A percentile compares a stretch with the other conserved stretches of the same genome.
These are phyloP conservation scores for Pangasius djambal DNA, from an alignment of 2,797 vertebrate genomes.

Conservation along the genomic window DNA sequence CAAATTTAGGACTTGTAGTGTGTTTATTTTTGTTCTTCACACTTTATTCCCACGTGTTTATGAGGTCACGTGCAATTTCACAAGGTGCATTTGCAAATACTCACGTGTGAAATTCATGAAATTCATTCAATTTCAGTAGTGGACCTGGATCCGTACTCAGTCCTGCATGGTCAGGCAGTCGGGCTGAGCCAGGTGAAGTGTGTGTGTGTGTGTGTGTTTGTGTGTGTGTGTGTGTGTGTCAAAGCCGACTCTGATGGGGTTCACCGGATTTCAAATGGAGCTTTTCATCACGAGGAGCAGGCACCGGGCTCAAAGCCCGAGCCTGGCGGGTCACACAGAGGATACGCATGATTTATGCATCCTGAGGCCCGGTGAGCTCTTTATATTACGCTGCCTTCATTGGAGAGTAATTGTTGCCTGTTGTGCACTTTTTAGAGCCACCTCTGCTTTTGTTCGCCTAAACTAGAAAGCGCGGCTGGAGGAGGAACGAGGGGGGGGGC, in stretches of 20 bases:
- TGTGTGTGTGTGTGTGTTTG: not conserved
- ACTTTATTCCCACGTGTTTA: not conserved
- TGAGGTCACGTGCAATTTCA: not conserved
- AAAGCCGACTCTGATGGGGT: constrained; percentile 39
- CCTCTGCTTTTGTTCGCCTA: constrained; percentile 43
- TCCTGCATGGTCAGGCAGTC: not conserved
- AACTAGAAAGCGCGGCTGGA: constrained; percentile 45
- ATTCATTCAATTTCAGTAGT: not conserved
- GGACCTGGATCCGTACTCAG: not conserved
- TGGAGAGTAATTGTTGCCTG: constrained; percentile 44
- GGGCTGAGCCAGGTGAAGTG: not conserved
- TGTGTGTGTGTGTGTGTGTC: constrained; percentile 21
- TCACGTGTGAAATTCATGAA: not conserved
- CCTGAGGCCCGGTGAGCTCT: constrained; percentile 32
- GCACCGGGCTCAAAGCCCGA: constrained; percentile 51
- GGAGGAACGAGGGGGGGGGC: not conserved
- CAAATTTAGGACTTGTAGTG: not conserved
- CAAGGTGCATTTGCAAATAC: not conserved
- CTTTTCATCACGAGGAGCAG: constrained; percentile 52
- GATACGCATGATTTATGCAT: constrained; percentile 57
- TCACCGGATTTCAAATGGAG: constrained; percentile 49
- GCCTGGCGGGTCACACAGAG: constrained; percentile 40
- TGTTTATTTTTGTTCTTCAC: not conserved
- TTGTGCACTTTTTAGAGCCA: constrained; percentile 46
- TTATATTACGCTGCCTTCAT: constrained; percentile 47